Base-by-base conservation (phyloP, 2,113 vertebrate genomes). In the Strix aluco region DNA sequence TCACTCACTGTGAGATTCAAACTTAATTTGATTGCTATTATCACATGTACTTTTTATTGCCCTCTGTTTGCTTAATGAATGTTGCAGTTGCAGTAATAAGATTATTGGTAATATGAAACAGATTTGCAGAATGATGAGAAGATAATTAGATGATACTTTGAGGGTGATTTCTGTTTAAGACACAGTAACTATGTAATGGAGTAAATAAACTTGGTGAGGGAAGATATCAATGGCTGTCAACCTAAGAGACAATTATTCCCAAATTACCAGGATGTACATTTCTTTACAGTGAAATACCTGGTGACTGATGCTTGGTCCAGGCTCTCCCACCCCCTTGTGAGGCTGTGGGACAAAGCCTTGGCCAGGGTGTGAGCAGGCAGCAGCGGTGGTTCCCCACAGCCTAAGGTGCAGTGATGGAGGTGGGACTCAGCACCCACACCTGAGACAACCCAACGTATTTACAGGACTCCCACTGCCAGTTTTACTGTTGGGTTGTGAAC, bases 141-240 rank as follows among this genome's bases (percentile, higher is more conserved):
- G 91, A 92, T 97, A 97, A 98, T 98, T 97, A 97, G 95, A 96
- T 94, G 97, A 92, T 96, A 97, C 92, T 96, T 95, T 90, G 81
- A 96, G 93, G 93, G 92, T 91, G 67, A 96, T 96, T 95, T 96
- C 96, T 96, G 72, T 90, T 62, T 80, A 97, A 90, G 55, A 96
- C 69, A 74, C 74, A 91, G 77, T 88, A 86, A 95, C 94, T 88
- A 44, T 90, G 90, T 88, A 72, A 70, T 17, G 72, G 95, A 91
- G 88, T 92, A 83, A 94, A 92, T 70, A 92, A 96, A 96, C 58
- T 86, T 69, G 42, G 49, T 89, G 59, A 90, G 38, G n/a, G 58
- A 94, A 90, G 63, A 51, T 77, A 86, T 23, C 82, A 71, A 34
- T 49, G 46, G 12, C 71, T 78, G 67, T 88, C 89, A 88, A 47